Evolutionary conservation across 30 jellyfish, hydroid and myxozoan species (phyloP).

Genomic region (Hydra vulgaris): DNA sequence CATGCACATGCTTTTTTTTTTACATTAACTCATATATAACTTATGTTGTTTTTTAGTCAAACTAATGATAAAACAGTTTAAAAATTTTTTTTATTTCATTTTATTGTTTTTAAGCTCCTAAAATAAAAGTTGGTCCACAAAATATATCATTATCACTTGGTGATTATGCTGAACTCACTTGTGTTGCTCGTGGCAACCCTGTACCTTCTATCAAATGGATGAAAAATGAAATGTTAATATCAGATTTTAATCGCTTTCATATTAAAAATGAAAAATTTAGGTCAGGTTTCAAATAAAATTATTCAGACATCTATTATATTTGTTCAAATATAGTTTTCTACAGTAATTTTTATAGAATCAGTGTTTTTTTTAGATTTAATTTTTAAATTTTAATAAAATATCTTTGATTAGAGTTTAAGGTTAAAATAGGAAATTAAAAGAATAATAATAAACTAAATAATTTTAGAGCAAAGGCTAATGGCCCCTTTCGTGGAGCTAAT

Average conservation of each 20-base stretch:
- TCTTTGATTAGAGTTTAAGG: too few relatives aligned
- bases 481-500: not conserved
- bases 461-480: not conserved
- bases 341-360: too few relatives aligned
- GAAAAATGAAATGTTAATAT: not conserved
- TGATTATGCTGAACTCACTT: not conserved
- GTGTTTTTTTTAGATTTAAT: too few relatives aligned
- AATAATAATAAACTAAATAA: too few relatives aligned
- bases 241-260: not conserved
- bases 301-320: not conserved
- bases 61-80: too few relatives aligned
- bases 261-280: not conserved
- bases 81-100: too few relatives aligned
- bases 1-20: too few relatives aligned
- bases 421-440: not conserved
- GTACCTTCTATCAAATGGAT: conserved; percentile 6
- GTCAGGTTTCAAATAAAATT: not conserved
- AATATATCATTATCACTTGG: conserved; percentile 12
- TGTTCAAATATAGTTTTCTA: too few relatives aligned
- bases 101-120: conserved; percentile 17
- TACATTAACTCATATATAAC: too few relatives aligned
- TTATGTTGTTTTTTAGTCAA: too few relatives aligned
- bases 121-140: conserved; percentile 9
- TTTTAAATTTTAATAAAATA: too few relatives aligned
- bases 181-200: conserved; percentile 18